Base-by-base conservation (phyloP, 2,797 vertebrate species). In the Cyprinodon diabolis region DNA sequence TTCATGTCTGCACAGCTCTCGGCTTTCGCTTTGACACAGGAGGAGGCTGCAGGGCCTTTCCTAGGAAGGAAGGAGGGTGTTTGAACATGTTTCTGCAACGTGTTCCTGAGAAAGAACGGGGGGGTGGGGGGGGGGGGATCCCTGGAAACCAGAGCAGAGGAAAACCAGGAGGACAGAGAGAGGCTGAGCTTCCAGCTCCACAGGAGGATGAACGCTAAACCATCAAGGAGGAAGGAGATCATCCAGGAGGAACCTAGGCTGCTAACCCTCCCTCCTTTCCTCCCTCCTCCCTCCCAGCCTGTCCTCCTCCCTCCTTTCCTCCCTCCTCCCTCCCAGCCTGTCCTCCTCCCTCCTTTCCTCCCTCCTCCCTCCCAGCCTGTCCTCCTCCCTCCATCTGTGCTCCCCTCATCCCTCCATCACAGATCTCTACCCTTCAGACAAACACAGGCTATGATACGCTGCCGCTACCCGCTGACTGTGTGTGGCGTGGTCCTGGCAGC, bases 401-500 rank as follows among this genome's bases (percentile, higher is more conserved):
- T 81, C 68, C 77, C 21, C 11, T 74, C 83, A 75, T 83, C 84
- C 72, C 77, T 86, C 73, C 83, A 77, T 81, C 79, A 58, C 51
- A 63, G 52, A 37, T 72, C 70, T 69, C 57, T 15, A 54, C 76
- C 74, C 81, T 78, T 88, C 89, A 88, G 74, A 71, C 48, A 40
- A 89, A 84, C 82, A 84, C 80, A 84, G 86, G 84, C 87, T 79
- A 77, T 86, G 85, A 81, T 85, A 85, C 25, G 74, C 77, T 89
- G 86, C 83, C 85, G 86, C 82, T 86, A 69, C 88, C 86, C 85
- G 81, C 89, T 85, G 86, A 23, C 45, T 14, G 62, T 69, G 75
- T 49, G 71, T 68, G 57, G 6, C 14, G 56, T 37, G 74, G 78
- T 74, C 79, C 84, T 93, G 91, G 89, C 91, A 90, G 67, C 1